Evolutionary conservation across 1,140 invertebrate genomes (phyloP).

Genomic region (Zaprionus tsacasi): DNA sequence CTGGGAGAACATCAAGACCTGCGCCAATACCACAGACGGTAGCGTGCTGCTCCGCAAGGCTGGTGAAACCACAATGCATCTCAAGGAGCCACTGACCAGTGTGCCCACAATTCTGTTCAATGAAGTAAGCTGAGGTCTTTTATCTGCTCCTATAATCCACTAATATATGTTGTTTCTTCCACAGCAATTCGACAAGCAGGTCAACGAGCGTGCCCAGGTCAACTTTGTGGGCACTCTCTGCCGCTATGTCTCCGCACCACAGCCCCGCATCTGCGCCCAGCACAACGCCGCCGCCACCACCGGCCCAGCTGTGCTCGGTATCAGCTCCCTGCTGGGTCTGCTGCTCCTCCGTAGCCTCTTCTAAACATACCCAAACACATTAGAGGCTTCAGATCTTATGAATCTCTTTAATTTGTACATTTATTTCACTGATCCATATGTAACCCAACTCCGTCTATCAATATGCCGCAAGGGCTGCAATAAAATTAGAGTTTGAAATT

Average conservation of each 20-base stretch:
- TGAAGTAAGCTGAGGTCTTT: slow-evolving; percentile 57
- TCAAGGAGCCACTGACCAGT: slow-evolving; percentile 83
- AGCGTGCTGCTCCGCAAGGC: slow-evolving; percentile 81
- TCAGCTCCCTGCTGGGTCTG: slow-evolving; percentile 64
- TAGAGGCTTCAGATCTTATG: not conserved
- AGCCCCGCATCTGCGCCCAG: slow-evolving; percentile 67
- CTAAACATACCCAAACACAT: slow-evolving; percentile 33
- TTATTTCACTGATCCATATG: slow-evolving; percentile 33
- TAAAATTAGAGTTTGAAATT: slow-evolving; percentile 24
- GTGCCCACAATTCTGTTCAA: slow-evolving; percentile 86
- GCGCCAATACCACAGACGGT: slow-evolving; percentile 84
- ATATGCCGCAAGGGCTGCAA: slow-evolving; percentile 21
- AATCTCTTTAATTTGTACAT: slow-evolving; percentile 34
- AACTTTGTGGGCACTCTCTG: slow-evolving; percentile 72
- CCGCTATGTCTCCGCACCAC: slow-evolving; percentile 64
- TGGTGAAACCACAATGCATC: slow-evolving; percentile 82
- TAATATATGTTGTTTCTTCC: not conserved
- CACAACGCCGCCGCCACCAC: slow-evolving; percentile 51
- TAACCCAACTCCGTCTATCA: slow-evolving; percentile 51
- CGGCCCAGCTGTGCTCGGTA: slow-evolving; percentile 42
- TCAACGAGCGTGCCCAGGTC: slow-evolving; percentile 67
- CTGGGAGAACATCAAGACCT: slow-evolving; percentile 84
- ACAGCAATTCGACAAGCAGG: slow-evolving; percentile 72
- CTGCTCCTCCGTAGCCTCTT: slow-evolving; percentile 50
- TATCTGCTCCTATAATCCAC: not conserved